Conservation (phyloP, 2,888 invertebrate genomes). For the Pelosia muscerda region DNA sequence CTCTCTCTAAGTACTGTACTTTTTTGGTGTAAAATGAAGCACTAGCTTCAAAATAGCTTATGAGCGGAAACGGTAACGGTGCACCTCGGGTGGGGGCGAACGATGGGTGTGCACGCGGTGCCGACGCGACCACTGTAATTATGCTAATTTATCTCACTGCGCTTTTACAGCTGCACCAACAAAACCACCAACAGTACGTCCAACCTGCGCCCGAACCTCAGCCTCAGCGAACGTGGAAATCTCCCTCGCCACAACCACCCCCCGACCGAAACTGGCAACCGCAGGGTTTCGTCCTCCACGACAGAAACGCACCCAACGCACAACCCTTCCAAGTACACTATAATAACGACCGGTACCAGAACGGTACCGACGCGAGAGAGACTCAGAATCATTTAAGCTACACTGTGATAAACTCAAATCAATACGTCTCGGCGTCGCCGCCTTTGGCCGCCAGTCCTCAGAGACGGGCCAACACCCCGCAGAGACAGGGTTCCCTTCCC, state of each 20-base stretch:
- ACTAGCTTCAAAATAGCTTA: conserved; percentile 32
- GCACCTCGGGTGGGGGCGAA: conserved; percentile 42
- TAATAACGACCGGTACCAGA: conserved; percentile 87
- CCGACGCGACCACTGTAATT: background rate
- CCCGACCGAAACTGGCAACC: conserved; percentile 79
- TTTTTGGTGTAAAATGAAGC: conserved; percentile 14
- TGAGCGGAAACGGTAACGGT: conserved; percentile 21
- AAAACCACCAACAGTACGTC: conserved; percentile 60
- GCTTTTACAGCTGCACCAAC: conserved; percentile 72
- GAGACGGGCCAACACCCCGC: conserved; percentile 79
- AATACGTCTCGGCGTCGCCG: conserved; percentile 85
- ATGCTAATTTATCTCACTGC: conserved; percentile 8
- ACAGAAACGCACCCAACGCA: conserved; percentile 67
- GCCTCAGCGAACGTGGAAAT: conserved; percentile 78
- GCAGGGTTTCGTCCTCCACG: conserved; percentile 90
- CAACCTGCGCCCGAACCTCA: conserved; percentile 61
- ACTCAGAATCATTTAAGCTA: conserved; percentile 85
- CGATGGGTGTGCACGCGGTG: conserved; percentile 9
- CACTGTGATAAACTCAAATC: conserved; percentile 86
- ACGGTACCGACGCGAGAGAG: conserved; percentile 87
- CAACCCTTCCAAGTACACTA: conserved; percentile 76
- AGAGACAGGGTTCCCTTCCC: conserved; percentile 85
- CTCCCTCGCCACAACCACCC: conserved; percentile 73
- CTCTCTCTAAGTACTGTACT: background rate
- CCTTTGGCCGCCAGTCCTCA: conserved; percentile 78